A percentile compares a stretch with the other conserved stretches of the same genome.
These are phyloP conservation scores for Dromococcyx pavoninus DNA, from an alignment of 2,797 vertebrate genomes.

Conservation along the genomic window DNA sequence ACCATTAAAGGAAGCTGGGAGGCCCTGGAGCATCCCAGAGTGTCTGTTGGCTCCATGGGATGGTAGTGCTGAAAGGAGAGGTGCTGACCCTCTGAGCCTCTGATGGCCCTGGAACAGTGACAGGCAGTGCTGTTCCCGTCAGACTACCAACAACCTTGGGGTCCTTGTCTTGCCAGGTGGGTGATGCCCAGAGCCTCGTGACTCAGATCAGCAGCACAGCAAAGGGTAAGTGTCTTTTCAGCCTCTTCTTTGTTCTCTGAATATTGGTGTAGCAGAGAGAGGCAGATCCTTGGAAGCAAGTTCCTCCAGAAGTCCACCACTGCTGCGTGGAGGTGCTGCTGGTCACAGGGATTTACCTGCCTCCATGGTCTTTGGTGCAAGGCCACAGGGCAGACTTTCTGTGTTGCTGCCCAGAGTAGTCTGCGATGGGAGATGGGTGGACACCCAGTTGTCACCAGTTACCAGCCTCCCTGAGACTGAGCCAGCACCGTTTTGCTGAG, in stretches of 20 bases:
- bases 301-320: not conserved
- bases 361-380: not conserved
- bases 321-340: not conserved
- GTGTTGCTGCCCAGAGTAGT: not conserved
- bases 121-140: not conserved
- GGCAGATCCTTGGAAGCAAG: not conserved
- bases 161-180: constrained; percentile 3
- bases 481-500: not conserved
- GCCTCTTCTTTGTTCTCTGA: not conserved
- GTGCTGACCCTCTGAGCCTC: not conserved
- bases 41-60: not conserved
- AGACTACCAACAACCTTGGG: not conserved
- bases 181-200: not conserved
- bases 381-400: not conserved
- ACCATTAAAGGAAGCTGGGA: not conserved
- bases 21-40: not conserved
- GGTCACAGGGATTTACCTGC: no score
- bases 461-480: not conserved
- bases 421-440: accelerated
- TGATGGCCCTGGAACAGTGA: not conserved
- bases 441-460: not conserved
- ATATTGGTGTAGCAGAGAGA: not conserved
- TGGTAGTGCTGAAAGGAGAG: not conserved
- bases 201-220: not conserved
- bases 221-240: not conserved